phyloP scores from a whole-genome alignment of 2,888 invertebrate species.

The Aporophyla nigra region DNA sequence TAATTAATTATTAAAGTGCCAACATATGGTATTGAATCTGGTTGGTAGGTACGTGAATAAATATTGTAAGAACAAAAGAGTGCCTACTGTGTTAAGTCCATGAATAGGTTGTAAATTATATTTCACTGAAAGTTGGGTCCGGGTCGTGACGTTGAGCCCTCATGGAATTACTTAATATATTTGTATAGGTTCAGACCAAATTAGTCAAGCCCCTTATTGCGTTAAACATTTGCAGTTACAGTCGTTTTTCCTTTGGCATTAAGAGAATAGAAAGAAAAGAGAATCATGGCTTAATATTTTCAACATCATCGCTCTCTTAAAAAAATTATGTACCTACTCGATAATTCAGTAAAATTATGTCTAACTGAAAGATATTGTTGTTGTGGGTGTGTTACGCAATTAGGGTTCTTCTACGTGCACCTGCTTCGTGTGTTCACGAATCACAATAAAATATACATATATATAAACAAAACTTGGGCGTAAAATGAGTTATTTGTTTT shows the following conservation, averaged over 20 bases:
- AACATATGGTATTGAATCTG: conserved; percentile 17
- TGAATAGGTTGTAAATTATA: conserved; percentile 44
- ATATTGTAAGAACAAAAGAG: conserved; percentile 42
- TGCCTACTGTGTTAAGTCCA: conserved; percentile 28
- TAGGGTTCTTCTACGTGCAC: too few species aligned
- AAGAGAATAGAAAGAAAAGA: too few species aligned
- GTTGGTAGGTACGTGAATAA: conserved; percentile 21
- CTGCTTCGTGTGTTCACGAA: too few species aligned
- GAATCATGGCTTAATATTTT: too few species aligned
- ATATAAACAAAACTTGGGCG: too few species aligned
- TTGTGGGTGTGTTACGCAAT: too few species aligned
- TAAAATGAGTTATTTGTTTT: too few species aligned
- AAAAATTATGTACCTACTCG: too few species aligned
- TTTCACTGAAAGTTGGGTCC: conserved; percentile 13
- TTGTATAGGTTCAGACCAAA: conserved; percentile 33
- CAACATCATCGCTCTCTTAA: too few species aligned
- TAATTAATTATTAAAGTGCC: conserved; percentile 27
- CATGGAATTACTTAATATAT: conserved; percentile 33
- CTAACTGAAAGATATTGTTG: too few species aligned
- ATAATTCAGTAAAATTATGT: too few species aligned
- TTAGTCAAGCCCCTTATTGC: not conserved
- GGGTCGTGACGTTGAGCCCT: conserved; percentile 19
- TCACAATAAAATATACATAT: too few species aligned
- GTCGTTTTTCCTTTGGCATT: not conserved
- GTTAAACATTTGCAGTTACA: conserved; percentile 4